Conservation (phyloP, 2,888 invertebrate species). For the Limnephilus marmoratus region DNA sequence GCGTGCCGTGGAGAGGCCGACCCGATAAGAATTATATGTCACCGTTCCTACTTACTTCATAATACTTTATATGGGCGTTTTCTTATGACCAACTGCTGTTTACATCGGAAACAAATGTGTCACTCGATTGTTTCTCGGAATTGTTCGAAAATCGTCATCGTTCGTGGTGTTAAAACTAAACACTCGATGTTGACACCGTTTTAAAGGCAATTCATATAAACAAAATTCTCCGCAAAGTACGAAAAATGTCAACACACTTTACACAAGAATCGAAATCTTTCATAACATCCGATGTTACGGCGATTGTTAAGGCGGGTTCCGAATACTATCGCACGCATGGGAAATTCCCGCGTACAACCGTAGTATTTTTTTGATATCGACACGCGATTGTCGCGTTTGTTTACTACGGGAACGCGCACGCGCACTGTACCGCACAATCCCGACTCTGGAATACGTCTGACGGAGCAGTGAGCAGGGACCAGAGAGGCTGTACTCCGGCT, state of each 20-base stretch:
- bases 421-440: conserved; percentile 49
- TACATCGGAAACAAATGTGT: neutral
- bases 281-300: neutral
- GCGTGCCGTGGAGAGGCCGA: neutral
- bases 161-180: neutral
- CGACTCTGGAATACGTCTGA: conserved; percentile 52
- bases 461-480: neutral
- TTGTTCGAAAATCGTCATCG: conserved; percentile 15
- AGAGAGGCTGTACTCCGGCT: conserved; percentile 18
- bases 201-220: neutral
- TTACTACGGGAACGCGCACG: conserved; percentile 48
- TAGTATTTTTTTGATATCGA: conserved; percentile 41
- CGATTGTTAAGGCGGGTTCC: neutral
- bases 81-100: neutral
- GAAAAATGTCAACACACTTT: conserved; percentile 25
- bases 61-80: neutral
- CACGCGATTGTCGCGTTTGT: conserved; percentile 45
- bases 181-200: neutral
- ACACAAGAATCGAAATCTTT: conserved; percentile 23
- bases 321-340: conserved; percentile 19
- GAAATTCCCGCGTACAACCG: conserved; percentile 20
- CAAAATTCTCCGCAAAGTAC: neutral
- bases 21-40: neutral
- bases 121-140: conserved; percentile 9
- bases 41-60: neutral